Conservation (phyloP, 2,797 vertebrate species). For the Gadopsis bispinosus region DNA sequence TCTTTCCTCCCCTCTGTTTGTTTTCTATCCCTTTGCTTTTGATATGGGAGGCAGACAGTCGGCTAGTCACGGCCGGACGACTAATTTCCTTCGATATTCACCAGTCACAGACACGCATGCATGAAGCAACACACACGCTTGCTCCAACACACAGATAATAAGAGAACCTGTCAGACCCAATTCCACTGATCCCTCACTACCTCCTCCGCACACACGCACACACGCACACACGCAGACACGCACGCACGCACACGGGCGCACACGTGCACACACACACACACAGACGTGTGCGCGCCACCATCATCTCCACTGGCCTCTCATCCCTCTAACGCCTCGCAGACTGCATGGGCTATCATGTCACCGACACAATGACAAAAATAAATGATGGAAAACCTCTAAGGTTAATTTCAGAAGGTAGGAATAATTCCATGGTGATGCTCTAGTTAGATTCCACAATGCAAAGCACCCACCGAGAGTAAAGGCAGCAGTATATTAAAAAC, state of each 20-base stretch:
- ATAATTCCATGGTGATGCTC: background rate
- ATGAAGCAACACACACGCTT: background rate
- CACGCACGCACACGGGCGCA: too few species aligned
- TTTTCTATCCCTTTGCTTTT: slow-evolving; percentile 32
- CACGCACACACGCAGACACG: too few species aligned
- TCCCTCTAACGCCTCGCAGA: slow-evolving; percentile 19
- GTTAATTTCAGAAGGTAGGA: slow-evolving; percentile 7
- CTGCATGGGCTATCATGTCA: slow-evolving; percentile 35
- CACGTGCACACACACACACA: too few species aligned
- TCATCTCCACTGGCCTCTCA: background rate
- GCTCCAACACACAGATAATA: slow-evolving; percentile 30
- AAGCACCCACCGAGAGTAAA: slow-evolving; percentile 6
- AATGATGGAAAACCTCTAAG: background rate
- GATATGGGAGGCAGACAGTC: slow-evolving; percentile 2
- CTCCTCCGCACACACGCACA: background rate
- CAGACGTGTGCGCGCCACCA: too few species aligned
- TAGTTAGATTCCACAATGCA: slow-evolving; percentile 4
- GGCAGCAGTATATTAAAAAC: slow-evolving; percentile 27
- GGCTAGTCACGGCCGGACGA: slow-evolving; percentile 1
- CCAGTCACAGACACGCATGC: background rate
- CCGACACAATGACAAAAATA: slow-evolving; percentile 1
- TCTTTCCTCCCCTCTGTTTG: slow-evolving; percentile 31
- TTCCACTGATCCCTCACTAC: slow-evolving; percentile 15
- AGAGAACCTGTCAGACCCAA: slow-evolving; percentile 20
- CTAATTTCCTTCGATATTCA: slow-evolving; percentile 52